Base-by-base conservation (phyloP, 2,797 vertebrate genomes). In the Coregonus sp. region DNA sequence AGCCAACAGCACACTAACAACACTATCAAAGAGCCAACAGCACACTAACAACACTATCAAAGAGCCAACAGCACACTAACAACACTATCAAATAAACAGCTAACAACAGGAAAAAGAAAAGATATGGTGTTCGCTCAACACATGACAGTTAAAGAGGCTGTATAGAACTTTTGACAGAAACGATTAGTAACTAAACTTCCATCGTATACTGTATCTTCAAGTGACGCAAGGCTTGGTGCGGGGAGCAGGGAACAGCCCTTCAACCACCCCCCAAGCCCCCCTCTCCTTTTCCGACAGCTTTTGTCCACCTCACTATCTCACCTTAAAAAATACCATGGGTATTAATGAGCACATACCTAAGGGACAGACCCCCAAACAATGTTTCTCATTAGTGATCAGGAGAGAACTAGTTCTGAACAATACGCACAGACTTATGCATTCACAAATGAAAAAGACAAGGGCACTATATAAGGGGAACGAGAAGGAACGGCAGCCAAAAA, bases 401-500 rank as follows among this genome's bases (percentile, higher is more conserved):
- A 40, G 14, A 12, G n/a, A 35, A 54, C 51, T 54, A 69, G 70
- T 72, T 50, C 51, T 3, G 18, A 50, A 70, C 72, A 70, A 56
- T 31, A 66, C 52, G 40, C 68, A 61, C 37, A 16, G 71, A 72
- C 73, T 67, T 65, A 11, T 89, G 89, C 86, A 90, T 91, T 89
- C 83, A 90, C 89, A 90, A 50, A 87, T 0, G 1, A 1, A 12
- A 35, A 20, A 70, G 51, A 14, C 1, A 1, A 50, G 69, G 7
- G 68, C 4, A 5, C 71, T 91, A 93, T 91, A 92, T 87, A 89
- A 81, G 5, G 14, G 77, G 73, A 70, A 56, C 5, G 67, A 71
- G 37, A 65, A 70, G 76, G 73, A 82, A 25, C 50, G 25, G 56
- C 29, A 35, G 50, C 18, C 20, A 75, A 35, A 69, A 4, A 33